phyloP scores from a whole-genome alignment of 2,888 invertebrate genomes.

The Pyrrhosoma nymphula region DNA sequence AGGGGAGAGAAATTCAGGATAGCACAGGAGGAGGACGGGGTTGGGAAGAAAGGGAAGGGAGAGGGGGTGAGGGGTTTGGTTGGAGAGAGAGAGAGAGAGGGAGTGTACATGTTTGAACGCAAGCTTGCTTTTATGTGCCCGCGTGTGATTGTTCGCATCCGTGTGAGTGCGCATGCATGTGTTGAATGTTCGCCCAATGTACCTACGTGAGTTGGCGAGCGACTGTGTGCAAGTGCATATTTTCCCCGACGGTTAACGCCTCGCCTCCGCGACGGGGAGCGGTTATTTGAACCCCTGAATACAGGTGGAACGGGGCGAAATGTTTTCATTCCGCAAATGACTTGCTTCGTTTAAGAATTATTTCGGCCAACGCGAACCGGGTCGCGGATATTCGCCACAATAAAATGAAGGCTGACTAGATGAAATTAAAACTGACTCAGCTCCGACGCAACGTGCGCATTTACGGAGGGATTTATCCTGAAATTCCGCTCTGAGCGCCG shows the following conservation, averaged over 20 bases:
- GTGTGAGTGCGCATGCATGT: neutral
- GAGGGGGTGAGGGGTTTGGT: neutral
- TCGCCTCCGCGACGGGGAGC: neutral
- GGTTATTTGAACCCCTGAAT: constrained; percentile 17
- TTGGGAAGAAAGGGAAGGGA: neutral
- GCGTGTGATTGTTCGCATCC: neutral
- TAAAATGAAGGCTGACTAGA: constrained; percentile 12
- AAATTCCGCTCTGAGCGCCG: neutral
- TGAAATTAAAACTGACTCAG: constrained; percentile 24
- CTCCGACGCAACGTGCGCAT: neutral
- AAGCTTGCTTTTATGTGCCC: neutral
- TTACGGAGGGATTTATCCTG: neutral
- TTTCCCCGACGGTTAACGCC: neutral
- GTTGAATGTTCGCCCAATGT: no score
- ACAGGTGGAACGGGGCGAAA: constrained; percentile 7
- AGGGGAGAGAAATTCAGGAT: no score
- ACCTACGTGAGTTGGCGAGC: neutral
- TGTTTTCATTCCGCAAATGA: constrained; percentile 50
- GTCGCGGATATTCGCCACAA: neutral
- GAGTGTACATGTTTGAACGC: neutral
- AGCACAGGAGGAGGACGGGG: neutral
- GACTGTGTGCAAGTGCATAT: neutral
- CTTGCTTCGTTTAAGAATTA: constrained; percentile 36
- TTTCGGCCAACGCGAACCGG: neutral
- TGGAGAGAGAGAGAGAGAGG: neutral